These are phyloP conservation scores for Rhadinocentrus ornatus DNA, from an alignment of 2,797 vertebrate species.

Conservation along the genomic window DNA sequence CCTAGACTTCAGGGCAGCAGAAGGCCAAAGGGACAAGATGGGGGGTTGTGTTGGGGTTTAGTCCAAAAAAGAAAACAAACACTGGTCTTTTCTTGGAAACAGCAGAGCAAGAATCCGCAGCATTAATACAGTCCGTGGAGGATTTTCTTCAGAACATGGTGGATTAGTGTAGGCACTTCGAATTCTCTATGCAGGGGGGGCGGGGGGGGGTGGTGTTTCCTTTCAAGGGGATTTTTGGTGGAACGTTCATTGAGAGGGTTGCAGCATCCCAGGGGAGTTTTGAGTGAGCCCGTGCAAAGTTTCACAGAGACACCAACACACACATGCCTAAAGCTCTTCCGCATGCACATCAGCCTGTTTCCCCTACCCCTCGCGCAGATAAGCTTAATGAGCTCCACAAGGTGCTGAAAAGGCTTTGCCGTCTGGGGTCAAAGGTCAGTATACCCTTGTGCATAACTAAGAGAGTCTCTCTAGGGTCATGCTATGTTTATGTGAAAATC, in stretches of 20 bases:
- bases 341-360: constrained; percentile 31
- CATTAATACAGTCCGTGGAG: constrained; percentile 42
- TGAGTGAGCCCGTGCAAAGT: constrained; percentile 45
- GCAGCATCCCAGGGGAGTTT: constrained; percentile 50
- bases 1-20: constrained; percentile 36
- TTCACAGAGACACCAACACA: constrained; percentile 45
- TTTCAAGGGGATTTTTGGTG: constrained; percentile 43
- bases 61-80: constrained; percentile 64
- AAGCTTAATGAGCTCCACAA: constrained; percentile 55
- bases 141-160: constrained; percentile 48
- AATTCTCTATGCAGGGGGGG: constrained; percentile 25
- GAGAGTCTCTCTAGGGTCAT: constrained; percentile 33
- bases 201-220: constrained; percentile 36
- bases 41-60: constrained; percentile 27
- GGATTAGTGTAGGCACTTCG: constrained; percentile 38
- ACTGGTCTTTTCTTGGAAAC: constrained; percentile 56
- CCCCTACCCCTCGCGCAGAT: constrained; percentile 42
- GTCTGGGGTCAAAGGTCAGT: constrained; percentile 57
- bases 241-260: constrained; percentile 51
- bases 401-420: constrained; percentile 65
- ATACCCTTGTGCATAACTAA: constrained; percentile 23
- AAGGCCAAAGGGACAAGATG: constrained; percentile 37
- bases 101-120: constrained; percentile 50
- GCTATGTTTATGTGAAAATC: constrained; percentile 56
- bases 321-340: constrained; percentile 48